Percentiles rank a stretch among this genome's conserved stretches.
Conservation (phyloP, 2,797 vertebrate genomes). For the Lithobates pipiens region DNA sequence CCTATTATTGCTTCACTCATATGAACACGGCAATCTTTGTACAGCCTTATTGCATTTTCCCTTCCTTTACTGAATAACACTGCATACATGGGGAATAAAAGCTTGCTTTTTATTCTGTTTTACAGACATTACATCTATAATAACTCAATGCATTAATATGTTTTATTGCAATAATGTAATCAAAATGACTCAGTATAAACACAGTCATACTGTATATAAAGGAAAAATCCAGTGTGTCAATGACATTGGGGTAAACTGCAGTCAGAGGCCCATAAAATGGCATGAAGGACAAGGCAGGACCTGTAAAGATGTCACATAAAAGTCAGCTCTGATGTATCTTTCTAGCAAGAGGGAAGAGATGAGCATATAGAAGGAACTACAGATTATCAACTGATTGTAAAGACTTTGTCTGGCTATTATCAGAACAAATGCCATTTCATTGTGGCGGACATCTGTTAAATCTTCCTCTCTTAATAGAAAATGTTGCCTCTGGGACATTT, state of each 20-base stretch:
- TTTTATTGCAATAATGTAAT: background rate
- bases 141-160: background rate
- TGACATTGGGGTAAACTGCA: constrained; percentile 52
- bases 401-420: constrained; percentile 66
- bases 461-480: constrained; percentile 73
- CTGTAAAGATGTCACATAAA: constrained; percentile 63
- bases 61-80: background rate
- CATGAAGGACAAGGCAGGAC: constrained; percentile 37
- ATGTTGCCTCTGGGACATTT: constrained; percentile 68
- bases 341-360: constrained; percentile 63
- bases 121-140: background rate
- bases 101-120: background rate
- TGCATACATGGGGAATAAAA: background rate
- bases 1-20: no score
- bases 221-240: constrained; percentile 13
- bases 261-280: constrained; percentile 59
- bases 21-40: background rate
- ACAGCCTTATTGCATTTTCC: background rate
- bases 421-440: constrained; percentile 66
- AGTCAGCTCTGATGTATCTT: constrained; percentile 63
- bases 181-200: background rate
- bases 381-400: constrained; percentile 66
- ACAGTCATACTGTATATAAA: background rate
- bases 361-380: constrained; percentile 40
- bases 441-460: constrained; percentile 70